Conservation (phyloP, 2,113 vertebrate genomes). For the Henicopernis longicauda region DNA sequence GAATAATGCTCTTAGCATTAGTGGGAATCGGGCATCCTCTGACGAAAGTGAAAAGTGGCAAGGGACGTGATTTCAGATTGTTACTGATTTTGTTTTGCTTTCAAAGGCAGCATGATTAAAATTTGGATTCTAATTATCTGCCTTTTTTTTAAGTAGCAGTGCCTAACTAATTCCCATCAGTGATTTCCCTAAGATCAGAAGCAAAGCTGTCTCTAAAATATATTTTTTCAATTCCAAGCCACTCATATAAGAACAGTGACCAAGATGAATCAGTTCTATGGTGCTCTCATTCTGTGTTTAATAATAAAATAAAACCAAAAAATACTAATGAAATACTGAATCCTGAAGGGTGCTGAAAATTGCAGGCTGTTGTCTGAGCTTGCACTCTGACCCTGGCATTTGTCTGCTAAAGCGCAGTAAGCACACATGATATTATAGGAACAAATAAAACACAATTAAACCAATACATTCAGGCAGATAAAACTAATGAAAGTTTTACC, state of each 20-base stretch:
- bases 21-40: not conserved
- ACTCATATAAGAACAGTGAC: not conserved
- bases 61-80: not conserved
- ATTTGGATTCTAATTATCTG: conserved; percentile 24
- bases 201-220: not conserved
- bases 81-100: conserved; percentile 6
- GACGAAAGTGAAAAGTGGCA: not conserved
- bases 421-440: not conserved
- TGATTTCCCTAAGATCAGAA: conserved; percentile 9
- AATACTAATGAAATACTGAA: not conserved
- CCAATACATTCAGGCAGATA: not conserved
- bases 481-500: not conserved
- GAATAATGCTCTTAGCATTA: not conserved
- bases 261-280: not conserved
- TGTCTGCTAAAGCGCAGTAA: not conserved
- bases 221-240: not conserved
- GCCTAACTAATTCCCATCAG: conserved; percentile 13
- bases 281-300: not conserved
- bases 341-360: not conserved
- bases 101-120: conserved; percentile 18
- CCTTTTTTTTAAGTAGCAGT: not conserved
- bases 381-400: not conserved
- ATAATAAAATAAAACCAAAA: not conserved
- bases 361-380: not conserved
- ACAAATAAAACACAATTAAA: conserved; percentile 4